A percentile compares a stretch with the other conserved stretches of the same genome.
Evolutionary conservation across 2,797 vertebrate genomes (phyloP).

Genomic region (Cossypha niveicapilla): DNA sequence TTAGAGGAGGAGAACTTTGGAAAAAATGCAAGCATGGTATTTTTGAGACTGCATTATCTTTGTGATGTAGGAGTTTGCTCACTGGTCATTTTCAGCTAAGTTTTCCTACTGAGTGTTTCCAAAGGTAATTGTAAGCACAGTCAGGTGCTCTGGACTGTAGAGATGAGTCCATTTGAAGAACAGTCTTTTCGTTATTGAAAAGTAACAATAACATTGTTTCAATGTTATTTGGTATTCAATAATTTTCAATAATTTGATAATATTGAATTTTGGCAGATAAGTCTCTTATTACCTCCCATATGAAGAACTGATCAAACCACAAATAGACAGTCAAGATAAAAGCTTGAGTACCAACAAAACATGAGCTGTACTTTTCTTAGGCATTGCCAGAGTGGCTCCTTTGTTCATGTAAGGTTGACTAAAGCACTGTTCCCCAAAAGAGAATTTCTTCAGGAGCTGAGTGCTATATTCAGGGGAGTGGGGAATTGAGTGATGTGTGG

Average conservation of each 20-base stretch:
- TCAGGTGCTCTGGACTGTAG: not conserved
- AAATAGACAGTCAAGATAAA: not conserved
- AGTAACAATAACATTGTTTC: not conserved
- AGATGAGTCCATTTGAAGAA: not conserved
- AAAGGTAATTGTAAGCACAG: not conserved
- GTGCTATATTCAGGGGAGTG: not conserved
- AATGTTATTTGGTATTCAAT: not conserved
- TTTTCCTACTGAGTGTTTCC: not conserved
- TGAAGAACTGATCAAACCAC: not conserved
- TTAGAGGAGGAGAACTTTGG: not conserved
- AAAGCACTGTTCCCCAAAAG: not conserved
- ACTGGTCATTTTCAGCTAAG: not conserved
- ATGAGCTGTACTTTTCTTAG: not conserved
- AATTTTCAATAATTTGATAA: not conserved
- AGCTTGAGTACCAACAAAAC: not conserved
- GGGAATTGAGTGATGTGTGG: not conserved
- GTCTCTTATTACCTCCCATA: not conserved
- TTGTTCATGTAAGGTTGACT: not conserved
- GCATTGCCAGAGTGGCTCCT: fast-evolving
- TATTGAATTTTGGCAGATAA: not conserved
- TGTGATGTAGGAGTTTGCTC: not conserved
- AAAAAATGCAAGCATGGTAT: not conserved
- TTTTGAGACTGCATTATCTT: not conserved
- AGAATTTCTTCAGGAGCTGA: not conserved
- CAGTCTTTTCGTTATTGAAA: not conserved